These are phyloP conservation scores for Eilema sororculum DNA, from an alignment of 2,888 invertebrate species.

Conservation along the genomic window DNA sequence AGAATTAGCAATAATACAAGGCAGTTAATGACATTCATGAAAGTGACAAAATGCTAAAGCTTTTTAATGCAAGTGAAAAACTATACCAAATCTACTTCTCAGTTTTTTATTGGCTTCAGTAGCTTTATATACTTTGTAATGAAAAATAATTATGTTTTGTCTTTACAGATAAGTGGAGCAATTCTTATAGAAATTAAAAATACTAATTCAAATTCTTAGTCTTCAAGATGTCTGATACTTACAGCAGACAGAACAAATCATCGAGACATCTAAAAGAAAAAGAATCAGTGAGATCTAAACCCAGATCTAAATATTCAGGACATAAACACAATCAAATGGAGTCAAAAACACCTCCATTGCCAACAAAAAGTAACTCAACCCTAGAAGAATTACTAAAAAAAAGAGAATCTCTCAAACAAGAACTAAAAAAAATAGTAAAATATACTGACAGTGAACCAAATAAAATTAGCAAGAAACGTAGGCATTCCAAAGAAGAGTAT, in stretches of 20 bases:
- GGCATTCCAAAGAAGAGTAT: slow-evolving; percentile 53
- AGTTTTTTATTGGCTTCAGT: slow-evolving; percentile 45
- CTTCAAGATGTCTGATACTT: slow-evolving; percentile 66
- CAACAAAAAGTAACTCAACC: slow-evolving; percentile 58
- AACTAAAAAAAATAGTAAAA: slow-evolving; percentile 68
- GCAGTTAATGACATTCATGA: slow-evolving; percentile 60
- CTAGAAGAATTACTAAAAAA: slow-evolving; percentile 75
- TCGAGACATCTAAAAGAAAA: slow-evolving; percentile 59
- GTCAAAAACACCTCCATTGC: slow-evolving; percentile 77
- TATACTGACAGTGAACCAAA: slow-evolving; percentile 46
- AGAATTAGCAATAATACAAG: slow-evolving; percentile 13
- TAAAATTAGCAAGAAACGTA: slow-evolving; percentile 57
- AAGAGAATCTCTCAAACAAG: slow-evolving; percentile 71
- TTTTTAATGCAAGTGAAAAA: slow-evolving; percentile 46
- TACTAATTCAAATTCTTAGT: slow-evolving; percentile 43
- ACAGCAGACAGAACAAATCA: slow-evolving; percentile 57
- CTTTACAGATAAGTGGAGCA: slow-evolving; percentile 71
- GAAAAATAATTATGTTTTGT: slow-evolving; percentile 51
- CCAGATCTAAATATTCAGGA: slow-evolving; percentile 56
- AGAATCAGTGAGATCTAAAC: slow-evolving; percentile 57
- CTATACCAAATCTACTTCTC: slow-evolving; percentile 35
- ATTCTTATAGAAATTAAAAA: slow-evolving; percentile 45
- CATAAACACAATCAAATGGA: slow-evolving; percentile 57
- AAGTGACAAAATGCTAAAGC: slow-evolving; percentile 61
- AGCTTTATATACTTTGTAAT: slow-evolving; percentile 33